phyloP scores from a whole-genome alignment of 2,888 invertebrate species.

The Patella caerulea region DNA sequence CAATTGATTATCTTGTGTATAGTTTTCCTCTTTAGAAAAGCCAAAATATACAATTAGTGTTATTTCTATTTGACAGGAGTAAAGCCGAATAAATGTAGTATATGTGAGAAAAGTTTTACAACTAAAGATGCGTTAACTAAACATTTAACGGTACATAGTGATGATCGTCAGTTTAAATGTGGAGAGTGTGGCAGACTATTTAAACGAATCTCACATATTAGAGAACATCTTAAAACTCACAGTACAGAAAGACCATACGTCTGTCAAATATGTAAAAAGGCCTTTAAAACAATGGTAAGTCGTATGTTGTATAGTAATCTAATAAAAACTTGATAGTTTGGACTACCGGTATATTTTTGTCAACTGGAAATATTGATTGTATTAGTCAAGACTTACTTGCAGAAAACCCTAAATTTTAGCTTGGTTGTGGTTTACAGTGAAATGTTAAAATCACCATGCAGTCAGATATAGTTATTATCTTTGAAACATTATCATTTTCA shows the following conservation, averaged over 20 bases:
- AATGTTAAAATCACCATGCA: not conserved
- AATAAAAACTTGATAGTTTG: no score
- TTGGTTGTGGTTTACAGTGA: not conserved
- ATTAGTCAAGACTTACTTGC: not conserved
- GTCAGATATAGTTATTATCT: no score
- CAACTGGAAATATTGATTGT: not conserved
- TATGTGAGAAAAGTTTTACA: conserved; percentile 63
- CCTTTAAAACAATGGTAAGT: conserved; percentile 68
- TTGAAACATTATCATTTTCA: no score
- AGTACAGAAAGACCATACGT: conserved; percentile 58
- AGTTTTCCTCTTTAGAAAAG: no score
- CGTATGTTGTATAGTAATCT: not conserved
- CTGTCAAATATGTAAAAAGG: conserved; percentile 64
- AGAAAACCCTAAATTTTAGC: conserved; percentile 1
- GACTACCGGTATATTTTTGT: not conserved
- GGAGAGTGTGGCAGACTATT: conserved; percentile 70
- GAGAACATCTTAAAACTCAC: conserved; percentile 68
- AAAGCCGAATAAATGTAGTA: conserved; percentile 58
- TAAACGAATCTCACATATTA: conserved; percentile 67
- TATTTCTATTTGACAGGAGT: conserved; percentile 51
- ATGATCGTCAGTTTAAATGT: conserved; percentile 66
- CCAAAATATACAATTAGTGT: not conserved
- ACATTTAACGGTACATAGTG: conserved; percentile 63
- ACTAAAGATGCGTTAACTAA: conserved; percentile 65
- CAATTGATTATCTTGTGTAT: no score